These are phyloP conservation scores for Hippopotamus amphibius DNA, from an alignment of 2,113 vertebrate species.

Conservation along the genomic window DNA sequence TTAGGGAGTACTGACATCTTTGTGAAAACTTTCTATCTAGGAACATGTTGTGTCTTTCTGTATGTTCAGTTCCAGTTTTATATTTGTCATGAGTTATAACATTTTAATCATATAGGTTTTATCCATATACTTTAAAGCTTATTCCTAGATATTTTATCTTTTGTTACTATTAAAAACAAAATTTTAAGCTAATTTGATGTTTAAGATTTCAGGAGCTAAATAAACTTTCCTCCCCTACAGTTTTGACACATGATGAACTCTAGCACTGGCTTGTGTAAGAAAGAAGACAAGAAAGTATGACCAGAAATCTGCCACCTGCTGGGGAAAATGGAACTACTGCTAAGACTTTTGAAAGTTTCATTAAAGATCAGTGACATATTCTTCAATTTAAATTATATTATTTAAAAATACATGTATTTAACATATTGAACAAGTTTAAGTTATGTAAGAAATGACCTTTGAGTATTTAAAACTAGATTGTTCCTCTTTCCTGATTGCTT, in stretches of 20 bases:
- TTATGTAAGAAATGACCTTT: slow-evolving; percentile 27
- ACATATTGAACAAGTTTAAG: slow-evolving; percentile 47
- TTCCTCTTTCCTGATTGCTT: slow-evolving; percentile 42
- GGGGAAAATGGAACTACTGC: background rate
- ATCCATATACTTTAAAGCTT: background rate
- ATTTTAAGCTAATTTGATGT: background rate
- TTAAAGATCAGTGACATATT: slow-evolving; percentile 55
- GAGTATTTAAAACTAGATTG: slow-evolving; percentile 48
- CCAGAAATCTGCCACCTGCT: background rate
- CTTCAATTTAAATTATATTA: slow-evolving; percentile 61
- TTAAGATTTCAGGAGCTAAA: slow-evolving; percentile 27
- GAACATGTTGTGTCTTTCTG: background rate
- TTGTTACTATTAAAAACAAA: background rate
- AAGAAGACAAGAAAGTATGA: background rate
- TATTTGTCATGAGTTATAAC: background rate
- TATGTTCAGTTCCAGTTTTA: background rate
- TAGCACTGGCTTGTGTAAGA: slow-evolving; percentile 81
- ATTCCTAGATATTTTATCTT: background rate
- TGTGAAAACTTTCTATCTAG: background rate
- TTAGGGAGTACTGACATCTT: background rate
- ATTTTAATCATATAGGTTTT: background rate
- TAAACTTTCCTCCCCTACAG: slow-evolving; percentile 79
- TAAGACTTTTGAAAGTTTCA: slow-evolving; percentile 11
- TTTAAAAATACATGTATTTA: slow-evolving; percentile 69
- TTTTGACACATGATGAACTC: slow-evolving; percentile 92